Evolutionary conservation across 1,140 invertebrate species (phyloP), one percentile per base, ranked within the genome.

Genomic region (Thalassaphorura encarpata): DNA sequence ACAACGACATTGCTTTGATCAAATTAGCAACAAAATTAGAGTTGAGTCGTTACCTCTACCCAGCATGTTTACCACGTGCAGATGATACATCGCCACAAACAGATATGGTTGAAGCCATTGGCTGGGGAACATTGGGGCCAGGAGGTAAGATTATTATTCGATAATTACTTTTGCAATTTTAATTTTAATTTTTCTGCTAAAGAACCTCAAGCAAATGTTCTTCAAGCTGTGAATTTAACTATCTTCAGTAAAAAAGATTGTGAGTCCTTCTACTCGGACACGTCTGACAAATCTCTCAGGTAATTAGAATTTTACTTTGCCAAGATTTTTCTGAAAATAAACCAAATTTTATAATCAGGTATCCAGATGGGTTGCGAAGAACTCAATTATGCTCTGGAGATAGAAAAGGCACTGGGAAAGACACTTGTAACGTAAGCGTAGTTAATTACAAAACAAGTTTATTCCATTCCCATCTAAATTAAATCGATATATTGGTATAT

Each of bases 371-470:
- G 36, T 18, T 64, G 0, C 3, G 26, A 6, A 57, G 54, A 26
- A 31, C 50, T 3, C 63, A 64, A 45, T 24, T 61, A 3, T 64
- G 63, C 51, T 59, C 63, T 26, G 56, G 56, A 36, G 61, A 62
- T 41, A 56, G 46, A 39, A 46, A 24, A 23, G 45, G 46, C 3
- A 19, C 40, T 13, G 56, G 52, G 11, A 61, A 59, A 43, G 63
- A 64, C 28, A 64, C 63, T 11, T 64, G 62, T 45, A 58, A 56
- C 39, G 62, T 64, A 52, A 57, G 54, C 21, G 3, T n/a, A n/a
- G n/a, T n/a, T n/a, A n/a, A n/a, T n/a, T n/a, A n/a, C n/a, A n/a
- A n/a, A n/a, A n/a, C n/a, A n/a, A n/a, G n/a, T n/a, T n/a, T n/a
- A n/a, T n/a, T n/a, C n/a, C n/a, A n/a, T n/a, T n/a, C n/a, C n/a